Evolutionary conservation across 2,113 vertebrate genomes (phyloP).

Genomic region (Prolemur simus): DNA sequence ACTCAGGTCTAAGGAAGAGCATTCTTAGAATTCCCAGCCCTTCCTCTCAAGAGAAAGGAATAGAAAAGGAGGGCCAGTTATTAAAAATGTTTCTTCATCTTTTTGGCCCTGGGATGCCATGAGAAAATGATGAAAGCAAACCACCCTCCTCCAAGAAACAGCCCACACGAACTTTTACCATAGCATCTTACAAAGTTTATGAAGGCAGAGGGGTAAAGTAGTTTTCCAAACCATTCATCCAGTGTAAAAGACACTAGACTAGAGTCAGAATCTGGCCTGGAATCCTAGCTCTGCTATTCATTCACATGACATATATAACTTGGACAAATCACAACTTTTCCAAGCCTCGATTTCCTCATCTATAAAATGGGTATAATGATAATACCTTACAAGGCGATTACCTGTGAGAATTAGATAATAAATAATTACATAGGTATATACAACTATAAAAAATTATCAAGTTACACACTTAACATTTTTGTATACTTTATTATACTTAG

Average conservation of each 20-base stretch:
- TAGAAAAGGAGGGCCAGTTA: background rate
- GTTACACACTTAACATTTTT: background rate
- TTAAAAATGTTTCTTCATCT: background rate
- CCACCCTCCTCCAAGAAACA: background rate
- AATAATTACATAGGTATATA: background rate
- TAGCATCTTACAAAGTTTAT: background rate
- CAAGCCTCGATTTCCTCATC: conserved; percentile 18
- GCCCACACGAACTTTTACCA: background rate
- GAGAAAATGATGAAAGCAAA: background rate
- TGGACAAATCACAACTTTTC: conserved; percentile 16
- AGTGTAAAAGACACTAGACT: background rate
- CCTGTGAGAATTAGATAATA: background rate
- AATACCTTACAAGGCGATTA: background rate
- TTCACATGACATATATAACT: background rate
- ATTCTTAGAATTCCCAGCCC: conserved; percentile 36
- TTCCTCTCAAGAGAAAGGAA: background rate
- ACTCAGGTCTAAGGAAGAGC: background rate
- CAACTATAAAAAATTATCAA: background rate
- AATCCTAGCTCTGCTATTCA: background rate
- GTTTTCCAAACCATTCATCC: background rate
- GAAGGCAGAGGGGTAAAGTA: background rate
- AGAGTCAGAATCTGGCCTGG: background rate
- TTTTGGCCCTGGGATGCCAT: background rate
- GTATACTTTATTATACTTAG: background rate
- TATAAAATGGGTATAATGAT: background rate